Percentiles rank a stretch among this genome's conserved stretches.
Conservation (phyloP, 2,113 vertebrate genomes). For the human region GRCh38 chr2:167425001-167425500, state of each 20-base stretch:
- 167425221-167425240: conserved; percentile 37
- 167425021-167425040: conserved; percentile 64
- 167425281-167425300: conserved; percentile 18
- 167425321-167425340: not conserved
- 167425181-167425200: not conserved
- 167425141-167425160: not conserved
- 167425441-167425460: conserved; percentile 57
- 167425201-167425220: not conserved
- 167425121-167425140: not conserved
- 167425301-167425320: conserved; percentile 48
- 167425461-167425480: conserved; percentile 55
- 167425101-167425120: conserved; percentile 45
- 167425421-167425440: not conserved
- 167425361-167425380: not conserved
- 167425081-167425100: conserved; percentile 56
- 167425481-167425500: conserved; percentile 31
- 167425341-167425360: conserved; percentile 4
- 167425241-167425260: not conserved
- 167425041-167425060: conserved; percentile 37
- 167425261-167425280: not conserved
- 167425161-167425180: not conserved
- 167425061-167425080: conserved; percentile 71
- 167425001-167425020: conserved; percentile 63
- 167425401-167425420: conserved; percentile 49
- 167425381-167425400: not conserved